Percentiles rank a stretch among this genome's conserved stretches.
Conservation (phyloP, 2,888 invertebrate species). For the Caenorhabditis sinica region DNA sequence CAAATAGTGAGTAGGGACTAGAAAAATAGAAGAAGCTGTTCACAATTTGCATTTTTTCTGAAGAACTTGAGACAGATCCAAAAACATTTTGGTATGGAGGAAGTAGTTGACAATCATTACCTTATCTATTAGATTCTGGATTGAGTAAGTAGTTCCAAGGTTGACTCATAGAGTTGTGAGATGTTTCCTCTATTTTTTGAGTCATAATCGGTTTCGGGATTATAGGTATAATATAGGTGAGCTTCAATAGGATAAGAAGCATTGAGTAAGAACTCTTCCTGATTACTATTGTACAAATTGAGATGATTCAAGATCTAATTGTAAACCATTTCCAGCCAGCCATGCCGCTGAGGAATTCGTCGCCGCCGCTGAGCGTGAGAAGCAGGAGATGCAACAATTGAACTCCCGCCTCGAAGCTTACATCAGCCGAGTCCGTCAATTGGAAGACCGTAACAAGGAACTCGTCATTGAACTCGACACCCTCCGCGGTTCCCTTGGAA, state of each 20-base stretch:
- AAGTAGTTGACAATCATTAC: too few species aligned
- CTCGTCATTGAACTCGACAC: constrained; percentile 60
- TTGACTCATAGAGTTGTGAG: too few species aligned
- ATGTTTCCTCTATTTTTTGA: not conserved
- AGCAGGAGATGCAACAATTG: constrained; percentile 63
- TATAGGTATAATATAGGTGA: too few species aligned
- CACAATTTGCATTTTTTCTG: too few species aligned
- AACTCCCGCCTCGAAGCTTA: constrained; percentile 61
- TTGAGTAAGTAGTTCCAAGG: too few species aligned
- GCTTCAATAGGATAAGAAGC: too few species aligned
- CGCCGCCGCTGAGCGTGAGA: constrained; percentile 61
- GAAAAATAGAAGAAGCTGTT: not conserved
- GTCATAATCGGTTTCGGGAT: not conserved
- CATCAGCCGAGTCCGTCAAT: constrained; percentile 57
- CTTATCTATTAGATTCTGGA: too few species aligned
- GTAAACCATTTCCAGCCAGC: constrained; percentile 7
- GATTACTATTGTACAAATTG: too few species aligned
- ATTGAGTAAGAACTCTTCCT: too few species aligned
- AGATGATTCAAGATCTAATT: not conserved
- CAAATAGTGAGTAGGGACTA: not conserved
- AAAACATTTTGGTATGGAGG: too few species aligned
- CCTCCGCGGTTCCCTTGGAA: constrained; percentile 64
- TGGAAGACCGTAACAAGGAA: constrained; percentile 61
- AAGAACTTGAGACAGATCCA: too few species aligned
- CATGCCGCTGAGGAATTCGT: constrained; percentile 68